These are phyloP conservation scores for Tenthredo mesomela DNA, from an alignment of 2,888 invertebrate genomes.

Conservation along the genomic window DNA sequence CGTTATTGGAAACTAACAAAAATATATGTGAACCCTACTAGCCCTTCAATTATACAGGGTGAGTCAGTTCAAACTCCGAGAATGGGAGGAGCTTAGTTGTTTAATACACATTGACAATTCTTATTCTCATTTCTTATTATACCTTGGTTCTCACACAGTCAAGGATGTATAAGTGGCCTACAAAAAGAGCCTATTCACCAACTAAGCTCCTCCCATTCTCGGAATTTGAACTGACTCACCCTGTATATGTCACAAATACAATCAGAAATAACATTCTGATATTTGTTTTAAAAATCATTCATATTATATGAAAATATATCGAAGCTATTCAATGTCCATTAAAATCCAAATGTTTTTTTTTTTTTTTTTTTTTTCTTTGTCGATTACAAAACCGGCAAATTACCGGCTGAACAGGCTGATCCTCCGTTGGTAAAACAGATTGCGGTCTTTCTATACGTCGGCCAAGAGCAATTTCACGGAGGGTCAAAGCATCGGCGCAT, in stretches of 20 bases:
- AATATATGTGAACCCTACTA: background rate
- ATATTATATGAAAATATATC: background rate
- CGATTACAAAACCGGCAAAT: background rate
- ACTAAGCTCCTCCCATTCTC: no score
- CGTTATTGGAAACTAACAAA: background rate
- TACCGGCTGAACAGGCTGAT: conserved; percentile 31
- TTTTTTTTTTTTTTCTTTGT: background rate
- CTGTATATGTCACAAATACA: no score
- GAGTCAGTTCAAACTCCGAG: no score
- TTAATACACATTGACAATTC: no score
- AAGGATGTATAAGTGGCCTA: no score
- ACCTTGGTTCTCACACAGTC: no score
- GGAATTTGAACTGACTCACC: no score
- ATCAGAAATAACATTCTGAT: background rate
- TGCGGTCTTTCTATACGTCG: background rate
- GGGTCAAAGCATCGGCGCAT: conserved; percentile 18
- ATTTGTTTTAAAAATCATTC: background rate
- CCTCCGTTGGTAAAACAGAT: background rate
- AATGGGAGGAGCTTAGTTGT: no score
- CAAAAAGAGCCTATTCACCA: no score
- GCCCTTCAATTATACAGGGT: background rate
- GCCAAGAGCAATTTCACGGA: conserved; percentile 43
- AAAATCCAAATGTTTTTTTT: background rate
- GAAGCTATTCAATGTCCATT: background rate
- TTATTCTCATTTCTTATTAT: no score